Evolutionary conservation across 2,797 vertebrate species (phyloP).

Genomic region (Prunella strophiata): DNA sequence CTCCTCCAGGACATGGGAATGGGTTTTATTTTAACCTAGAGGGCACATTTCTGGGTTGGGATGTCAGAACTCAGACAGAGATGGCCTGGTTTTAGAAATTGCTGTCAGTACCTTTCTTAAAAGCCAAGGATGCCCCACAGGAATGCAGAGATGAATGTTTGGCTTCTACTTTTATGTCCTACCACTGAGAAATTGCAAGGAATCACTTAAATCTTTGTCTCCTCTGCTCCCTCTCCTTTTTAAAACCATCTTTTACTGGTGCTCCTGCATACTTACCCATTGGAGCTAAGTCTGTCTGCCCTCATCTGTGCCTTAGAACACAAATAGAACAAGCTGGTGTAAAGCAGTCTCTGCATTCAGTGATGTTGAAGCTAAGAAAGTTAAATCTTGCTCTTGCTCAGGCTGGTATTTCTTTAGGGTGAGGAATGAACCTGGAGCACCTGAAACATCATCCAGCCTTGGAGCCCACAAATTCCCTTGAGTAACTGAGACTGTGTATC

Average conservation of each 20-base stretch:
- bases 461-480: neutral
- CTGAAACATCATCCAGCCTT: neutral
- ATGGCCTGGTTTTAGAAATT: neutral
- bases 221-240: neutral
- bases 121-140: neutral
- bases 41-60: neutral
- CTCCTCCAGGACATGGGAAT: neutral
- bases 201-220: neutral
- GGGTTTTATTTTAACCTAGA: rapidly evolving
- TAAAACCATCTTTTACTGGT: neutral
- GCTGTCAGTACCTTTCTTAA: neutral
- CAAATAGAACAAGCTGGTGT: rapidly evolving
- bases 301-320: neutral
- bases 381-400: neutral
- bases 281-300: neutral
- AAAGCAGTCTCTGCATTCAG: neutral
- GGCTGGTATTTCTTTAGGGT: neutral
- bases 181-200: neutral
- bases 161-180: neutral
- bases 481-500: neutral
- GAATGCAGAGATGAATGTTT: neutral
- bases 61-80: neutral
- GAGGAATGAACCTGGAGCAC: neutral
- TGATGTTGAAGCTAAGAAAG: neutral
- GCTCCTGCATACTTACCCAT: neutral